These are phyloP conservation scores for Hyla sarda DNA, from an alignment of 2,113 vertebrate species.

Conservation along the genomic window DNA sequence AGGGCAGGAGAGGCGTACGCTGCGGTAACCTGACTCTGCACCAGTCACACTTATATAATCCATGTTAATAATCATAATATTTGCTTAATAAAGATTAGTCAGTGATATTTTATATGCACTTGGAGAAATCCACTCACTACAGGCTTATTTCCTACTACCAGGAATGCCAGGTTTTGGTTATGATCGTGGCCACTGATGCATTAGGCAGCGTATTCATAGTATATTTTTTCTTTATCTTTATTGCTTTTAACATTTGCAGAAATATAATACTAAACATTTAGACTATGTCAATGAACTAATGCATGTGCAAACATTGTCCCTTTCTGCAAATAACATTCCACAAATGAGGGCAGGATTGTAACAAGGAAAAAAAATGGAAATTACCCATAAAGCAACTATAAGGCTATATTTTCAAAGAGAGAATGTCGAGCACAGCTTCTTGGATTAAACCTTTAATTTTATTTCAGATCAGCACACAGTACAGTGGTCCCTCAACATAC, in stretches of 20 bases:
- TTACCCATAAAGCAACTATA: no score
- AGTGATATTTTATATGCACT: not conserved
- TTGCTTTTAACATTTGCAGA: not conserved
- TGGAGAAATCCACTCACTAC: not conserved
- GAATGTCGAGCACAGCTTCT: no score
- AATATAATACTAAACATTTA: not conserved
- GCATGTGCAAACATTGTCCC: not conserved
- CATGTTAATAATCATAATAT: slow-evolving; percentile 14
- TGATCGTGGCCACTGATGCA: not conserved
- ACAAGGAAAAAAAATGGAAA: not conserved
- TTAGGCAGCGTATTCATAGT: not conserved
- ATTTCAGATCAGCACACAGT: no score
- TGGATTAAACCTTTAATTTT: no score
- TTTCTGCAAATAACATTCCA: not conserved
- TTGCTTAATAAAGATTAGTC: slow-evolving; percentile 10
- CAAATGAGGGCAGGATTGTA: not conserved
- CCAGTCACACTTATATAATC: slow-evolving; percentile 6
- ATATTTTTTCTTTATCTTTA: not conserved
- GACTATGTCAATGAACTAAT: not conserved
- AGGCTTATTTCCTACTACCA: not conserved
- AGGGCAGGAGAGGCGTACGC: not conserved
- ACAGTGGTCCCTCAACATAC: no score
- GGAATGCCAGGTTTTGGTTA: no score
- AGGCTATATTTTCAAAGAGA: no score
- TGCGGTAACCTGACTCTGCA: not conserved